Conservation (phyloP, 1,140 invertebrate genomes). For the Meloidogyne exigua region DNA sequence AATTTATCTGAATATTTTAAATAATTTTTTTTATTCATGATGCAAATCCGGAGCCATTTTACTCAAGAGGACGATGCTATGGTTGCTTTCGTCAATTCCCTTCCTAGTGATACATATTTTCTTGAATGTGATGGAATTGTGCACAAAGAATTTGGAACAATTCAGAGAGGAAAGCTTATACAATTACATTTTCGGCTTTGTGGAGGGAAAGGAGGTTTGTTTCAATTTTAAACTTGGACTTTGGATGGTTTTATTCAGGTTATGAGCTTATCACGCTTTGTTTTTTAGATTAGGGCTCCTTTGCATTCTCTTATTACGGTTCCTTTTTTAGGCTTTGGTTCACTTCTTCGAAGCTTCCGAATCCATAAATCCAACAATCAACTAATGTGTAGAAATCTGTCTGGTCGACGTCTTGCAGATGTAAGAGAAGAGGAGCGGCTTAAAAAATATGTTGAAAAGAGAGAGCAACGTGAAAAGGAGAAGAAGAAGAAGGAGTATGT, state of each 20-base stretch:
- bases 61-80: constrained; percentile 14
- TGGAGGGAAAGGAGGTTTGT: constrained; percentile 38
- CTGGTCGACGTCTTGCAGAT: constrained; percentile 47
- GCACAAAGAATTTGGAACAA: constrained; percentile 26
- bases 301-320: no score
- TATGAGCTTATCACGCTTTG: no score
- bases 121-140: constrained; percentile 34
- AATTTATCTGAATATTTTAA: background rate
- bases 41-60: background rate
- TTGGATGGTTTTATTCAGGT: no score
- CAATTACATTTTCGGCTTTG: constrained; percentile 39
- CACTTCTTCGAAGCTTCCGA: constrained; percentile 45
- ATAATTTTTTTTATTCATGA: background rate
- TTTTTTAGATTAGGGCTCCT: no score
- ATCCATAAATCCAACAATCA: constrained; percentile 50
- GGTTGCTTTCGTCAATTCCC: constrained; percentile 6
- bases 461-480: constrained; percentile 44
- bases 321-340: constrained; percentile 40
- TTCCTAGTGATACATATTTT: constrained; percentile 27
- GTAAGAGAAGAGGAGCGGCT: constrained; percentile 55
- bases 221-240: background rate
- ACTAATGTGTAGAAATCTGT: constrained; percentile 48
- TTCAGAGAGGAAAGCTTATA: constrained; percentile 28
- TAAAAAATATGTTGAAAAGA: constrained; percentile 46
- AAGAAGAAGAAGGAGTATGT: constrained; percentile 46